Base-by-base conservation (phyloP, 2,888 invertebrate species). In the Drosophila austrosaltans region DNA sequence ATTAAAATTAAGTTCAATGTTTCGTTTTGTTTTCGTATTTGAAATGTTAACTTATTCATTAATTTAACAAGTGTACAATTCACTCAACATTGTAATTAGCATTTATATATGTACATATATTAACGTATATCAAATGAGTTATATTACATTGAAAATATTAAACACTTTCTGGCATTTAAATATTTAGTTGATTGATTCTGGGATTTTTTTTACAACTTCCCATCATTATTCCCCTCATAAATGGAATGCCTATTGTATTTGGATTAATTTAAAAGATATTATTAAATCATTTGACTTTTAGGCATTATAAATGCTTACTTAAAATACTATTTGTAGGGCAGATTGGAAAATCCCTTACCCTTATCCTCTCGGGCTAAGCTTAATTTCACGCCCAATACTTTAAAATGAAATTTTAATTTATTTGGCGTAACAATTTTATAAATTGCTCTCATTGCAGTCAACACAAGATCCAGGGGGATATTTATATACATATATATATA, bases 371-470 rank as follows among this genome's bases (percentile, higher is more conserved):
- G 72, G 78, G 75, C 71, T 89, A 89, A 91, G 88, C 90, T 87
- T 81, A 90, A 90, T 91, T 90, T 90, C 91, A 91, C 87, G 91
- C 85, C 87, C 78, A 89, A 88, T 90, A 87, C 88, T 87, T 86
- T 76, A 86, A 87, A 87, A 83, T 78, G 72, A 83, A 85, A 81
- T 83, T 88, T 89, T 89, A 90, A 90, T 90, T 90, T 90, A 91
- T 90, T 90, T 83, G 82, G 90, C 91, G 91, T 87, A 90, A 87
- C 90, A 90, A 89, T 89, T 91, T 90, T 90, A 88, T 89, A 89
- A 90, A 91, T 90, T 88, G 84, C 84, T 87, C 90, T 67, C 87
- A 77, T 79, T 85, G 82, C 72, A 75, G 25, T 30, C 66, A 62
- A 62, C 40, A 40, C 64, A 57, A 48, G 62, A 64, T 62, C 54